Conservation (phyloP, 2,888 invertebrate genomes). For the Galerucella nymphaeae region DNA sequence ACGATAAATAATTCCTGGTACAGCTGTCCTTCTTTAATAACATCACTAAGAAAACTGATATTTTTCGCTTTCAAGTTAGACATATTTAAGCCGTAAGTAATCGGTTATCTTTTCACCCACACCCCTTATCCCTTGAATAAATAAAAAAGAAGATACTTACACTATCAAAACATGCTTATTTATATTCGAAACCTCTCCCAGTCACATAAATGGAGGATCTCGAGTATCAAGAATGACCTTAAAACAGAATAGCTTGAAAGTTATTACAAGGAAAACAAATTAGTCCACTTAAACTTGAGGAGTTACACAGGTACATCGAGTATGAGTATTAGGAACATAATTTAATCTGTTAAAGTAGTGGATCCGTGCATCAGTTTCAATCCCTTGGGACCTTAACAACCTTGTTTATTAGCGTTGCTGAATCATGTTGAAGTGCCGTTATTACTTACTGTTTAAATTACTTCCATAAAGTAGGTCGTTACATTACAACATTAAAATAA, state of each 20-base stretch:
- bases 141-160: too few relatives aligned
- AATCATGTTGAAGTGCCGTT: slow-evolving; percentile 21
- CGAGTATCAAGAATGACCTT: neutral
- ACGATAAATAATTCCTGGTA: too few relatives aligned
- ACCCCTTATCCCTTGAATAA: too few relatives aligned
- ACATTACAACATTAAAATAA: slow-evolving; percentile 9
- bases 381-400: slow-evolving; percentile 22
- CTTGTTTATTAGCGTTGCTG: slow-evolving; percentile 32
- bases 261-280: slow-evolving; percentile 17
- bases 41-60: too few relatives aligned
- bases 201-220: neutral
- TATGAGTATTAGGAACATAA: slow-evolving; percentile 25
- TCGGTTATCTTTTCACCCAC: too few relatives aligned
- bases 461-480: slow-evolving; percentile 25
- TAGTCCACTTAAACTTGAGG: slow-evolving; percentile 12
- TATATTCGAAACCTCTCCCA: too few relatives aligned
- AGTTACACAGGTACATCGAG: neutral
- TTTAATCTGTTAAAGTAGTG: slow-evolving; percentile 18
- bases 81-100: too few relatives aligned
- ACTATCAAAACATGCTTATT: too few relatives aligned
- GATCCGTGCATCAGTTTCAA: slow-evolving; percentile 6
- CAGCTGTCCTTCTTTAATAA: too few relatives aligned
- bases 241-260: neutral
- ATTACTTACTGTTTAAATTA: slow-evolving; percentile 22
- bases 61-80: too few relatives aligned